Evolutionary conservation across 2,888 invertebrate species (phyloP), one percentile per base, ranked within the genome.

Genomic region (Lithophane socia): DNA sequence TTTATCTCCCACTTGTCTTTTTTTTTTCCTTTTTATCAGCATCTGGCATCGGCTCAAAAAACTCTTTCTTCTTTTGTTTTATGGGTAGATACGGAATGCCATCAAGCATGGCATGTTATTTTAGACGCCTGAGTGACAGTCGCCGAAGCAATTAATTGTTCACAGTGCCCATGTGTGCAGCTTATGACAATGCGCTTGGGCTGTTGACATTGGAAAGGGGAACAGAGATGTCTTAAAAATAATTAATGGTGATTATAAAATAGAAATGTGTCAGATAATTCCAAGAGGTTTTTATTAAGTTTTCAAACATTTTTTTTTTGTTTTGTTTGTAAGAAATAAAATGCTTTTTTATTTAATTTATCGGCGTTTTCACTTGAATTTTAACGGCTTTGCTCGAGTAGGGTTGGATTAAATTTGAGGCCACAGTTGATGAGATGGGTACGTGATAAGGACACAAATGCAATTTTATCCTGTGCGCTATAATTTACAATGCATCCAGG

Each of bases 81-180:
- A 75, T 69, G 70, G 49, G 47, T 42, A 21, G 37, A 24, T 49
- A 68, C 58, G 66, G 64, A 77, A 73, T 81, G 49, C 56, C 78
- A 70, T 85, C 83, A 80, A 75, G 63, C 69, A 52, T 72, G 69
- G 65, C 78, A 76, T 74, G 77, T 80, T 86, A 80, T 82, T 86
- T 87, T 75, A 75, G 84, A 87, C 67, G 78, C 75, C 56, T 87
- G 86, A 87, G 78, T 78, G 86, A 82, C 86, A 84, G 67, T 77
- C 60, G 44, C 56, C 74, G 75, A 75, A 70, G 82, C 84, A 82
- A 84, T 87, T 87, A 87, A 82, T 87, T 77, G 64, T 77, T 77
- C 68, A 42, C 52, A 49, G 44, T 72, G 73, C 64, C 54, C 75
- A 78, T 81, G 73, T 86, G 77, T 56, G 79, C 10, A 71, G 47